Conservation (phyloP, 2,113 vertebrate genomes). For the Noturus placidus region DNA sequence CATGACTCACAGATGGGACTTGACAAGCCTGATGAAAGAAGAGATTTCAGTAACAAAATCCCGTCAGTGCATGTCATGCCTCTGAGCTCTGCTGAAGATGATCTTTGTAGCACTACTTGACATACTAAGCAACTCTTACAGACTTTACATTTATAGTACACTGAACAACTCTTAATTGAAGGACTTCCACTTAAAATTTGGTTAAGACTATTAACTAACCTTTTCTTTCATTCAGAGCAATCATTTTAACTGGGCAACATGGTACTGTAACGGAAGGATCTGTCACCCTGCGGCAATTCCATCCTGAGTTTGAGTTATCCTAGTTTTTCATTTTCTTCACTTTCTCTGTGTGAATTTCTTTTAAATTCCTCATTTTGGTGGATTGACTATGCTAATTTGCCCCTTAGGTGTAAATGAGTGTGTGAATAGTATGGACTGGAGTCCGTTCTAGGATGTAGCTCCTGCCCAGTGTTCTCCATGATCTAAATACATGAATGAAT, state of each 20-base stretch:
- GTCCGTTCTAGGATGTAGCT: neutral
- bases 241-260: neutral
- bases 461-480: neutral
- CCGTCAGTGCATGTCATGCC: conserved; percentile 11
- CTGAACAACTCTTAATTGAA: neutral
- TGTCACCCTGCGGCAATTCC: neutral
- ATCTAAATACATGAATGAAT: neutral
- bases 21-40: conserved; percentile 26
- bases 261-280: neutral
- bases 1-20: neutral
- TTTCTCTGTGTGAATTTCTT: neutral
- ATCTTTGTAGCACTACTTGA: neutral
- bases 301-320: neutral
- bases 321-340: neutral
- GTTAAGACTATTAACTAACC: neutral
- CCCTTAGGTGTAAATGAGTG: neutral
- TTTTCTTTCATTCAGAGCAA: neutral
- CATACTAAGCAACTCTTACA: neutral
- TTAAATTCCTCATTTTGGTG: neutral
- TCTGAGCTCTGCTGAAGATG: neutral
- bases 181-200: neutral
- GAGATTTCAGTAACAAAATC: conserved; percentile 10
- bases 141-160: neutral
- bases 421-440: neutral
- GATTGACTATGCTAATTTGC: neutral